Percentiles rank a stretch among this genome's conserved stretches.
Conservation (phyloP, 2,797 vertebrate genomes). For the Orientallactaga sibirica region DNA sequence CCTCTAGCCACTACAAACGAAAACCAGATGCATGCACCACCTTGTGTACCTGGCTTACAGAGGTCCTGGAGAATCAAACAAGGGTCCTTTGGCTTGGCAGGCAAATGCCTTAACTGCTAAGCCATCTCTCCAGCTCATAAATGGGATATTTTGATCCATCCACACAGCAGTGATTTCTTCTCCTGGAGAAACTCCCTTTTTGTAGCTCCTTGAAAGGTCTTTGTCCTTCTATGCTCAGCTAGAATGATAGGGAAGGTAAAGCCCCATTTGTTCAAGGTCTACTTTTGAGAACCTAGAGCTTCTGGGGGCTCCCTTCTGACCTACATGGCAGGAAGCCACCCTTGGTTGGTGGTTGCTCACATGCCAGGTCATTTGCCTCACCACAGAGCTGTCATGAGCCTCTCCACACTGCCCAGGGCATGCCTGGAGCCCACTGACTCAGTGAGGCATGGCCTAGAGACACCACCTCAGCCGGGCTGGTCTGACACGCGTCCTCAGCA, state of each 20-base stretch:
- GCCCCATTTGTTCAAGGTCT: background rate
- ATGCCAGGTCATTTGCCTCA: background rate
- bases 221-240: background rate
- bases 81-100: too few species aligned
- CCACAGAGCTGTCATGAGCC: background rate
- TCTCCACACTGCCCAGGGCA: conserved; percentile 16
- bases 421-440: conserved; percentile 50
- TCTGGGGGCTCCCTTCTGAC: background rate
- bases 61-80: too few species aligned
- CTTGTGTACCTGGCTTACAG: too few species aligned
- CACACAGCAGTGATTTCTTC: background rate
- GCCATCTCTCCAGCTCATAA: too few species aligned
- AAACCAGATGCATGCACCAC: too few species aligned
- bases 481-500: conserved; percentile 65
- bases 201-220: background rate
- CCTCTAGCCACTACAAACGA: too few species aligned
- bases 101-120: too few species aligned
- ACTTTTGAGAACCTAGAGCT: background rate
- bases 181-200: background rate
- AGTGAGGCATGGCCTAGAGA: background rate
- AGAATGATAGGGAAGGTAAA: conserved; percentile 14
- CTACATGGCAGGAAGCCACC: background rate
- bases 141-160: background rate
- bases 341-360: background rate
- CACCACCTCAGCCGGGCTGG: conserved; percentile 45